These are phyloP conservation scores for Drosophila biarmipes DNA, from an alignment of 1,140 invertebrate species.

Conservation along the genomic window DNA sequence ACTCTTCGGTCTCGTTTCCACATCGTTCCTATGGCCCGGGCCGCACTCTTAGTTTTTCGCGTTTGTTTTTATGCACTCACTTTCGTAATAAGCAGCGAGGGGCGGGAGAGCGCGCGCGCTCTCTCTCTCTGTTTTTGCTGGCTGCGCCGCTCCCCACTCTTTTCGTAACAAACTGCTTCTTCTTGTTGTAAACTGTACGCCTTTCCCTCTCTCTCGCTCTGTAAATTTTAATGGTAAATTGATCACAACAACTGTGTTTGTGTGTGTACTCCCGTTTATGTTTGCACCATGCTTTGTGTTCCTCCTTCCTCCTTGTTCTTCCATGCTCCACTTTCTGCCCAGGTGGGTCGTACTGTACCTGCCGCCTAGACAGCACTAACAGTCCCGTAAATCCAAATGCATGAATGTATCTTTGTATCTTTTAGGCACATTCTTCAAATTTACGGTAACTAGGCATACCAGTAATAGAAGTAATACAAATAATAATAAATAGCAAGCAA, in stretches of 20 bases:
- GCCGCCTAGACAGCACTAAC: not conserved
- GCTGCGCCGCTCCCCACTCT: conserved; percentile 74
- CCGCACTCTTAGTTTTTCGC: conserved; percentile 50
- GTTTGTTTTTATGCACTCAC: conserved; percentile 69
- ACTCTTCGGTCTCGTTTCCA: conserved; percentile 43
- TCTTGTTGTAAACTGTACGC: conserved; percentile 61
- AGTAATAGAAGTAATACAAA: not conserved
- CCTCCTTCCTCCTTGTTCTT: conserved; percentile 17
- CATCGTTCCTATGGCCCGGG: conserved; percentile 31
- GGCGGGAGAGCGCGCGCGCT: not conserved
- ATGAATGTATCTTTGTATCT: too few species aligned
- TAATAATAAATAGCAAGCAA: too few species aligned
- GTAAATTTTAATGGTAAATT: conserved; percentile 48
- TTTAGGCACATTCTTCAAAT: too few species aligned
- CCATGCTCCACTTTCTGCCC: conserved; percentile 20
- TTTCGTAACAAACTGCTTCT: conserved; percentile 81
- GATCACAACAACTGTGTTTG: conserved; percentile 34
- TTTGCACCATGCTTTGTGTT: conserved; percentile 39
- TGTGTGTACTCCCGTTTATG: conserved; percentile 43
- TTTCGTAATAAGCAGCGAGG: conserved; percentile 63
- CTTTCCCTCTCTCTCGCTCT: conserved; percentile 24
- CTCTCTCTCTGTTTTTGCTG: conserved; percentile 68
- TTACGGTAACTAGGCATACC: too few species aligned
- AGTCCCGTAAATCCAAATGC: conserved; percentile 7
- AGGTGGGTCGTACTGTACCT: conserved; percentile 33